Conservation (phyloP, 1,140 invertebrate species). For the Drosophila gunungcola region DNA sequence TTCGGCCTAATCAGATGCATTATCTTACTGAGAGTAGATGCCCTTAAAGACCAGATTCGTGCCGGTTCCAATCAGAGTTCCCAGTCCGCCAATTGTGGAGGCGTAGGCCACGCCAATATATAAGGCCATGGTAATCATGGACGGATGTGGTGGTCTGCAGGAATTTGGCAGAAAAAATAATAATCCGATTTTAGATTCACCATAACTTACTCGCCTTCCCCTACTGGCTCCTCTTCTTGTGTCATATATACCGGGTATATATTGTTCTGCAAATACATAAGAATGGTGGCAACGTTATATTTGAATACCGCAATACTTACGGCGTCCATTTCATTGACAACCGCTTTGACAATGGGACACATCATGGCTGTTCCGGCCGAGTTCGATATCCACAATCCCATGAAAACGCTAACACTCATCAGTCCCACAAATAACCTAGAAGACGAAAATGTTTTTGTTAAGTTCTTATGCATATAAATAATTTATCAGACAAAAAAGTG, state of each 20-base stretch:
- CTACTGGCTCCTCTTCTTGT: constrained; percentile 43
- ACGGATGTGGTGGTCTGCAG: constrained; percentile 85
- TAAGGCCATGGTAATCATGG: constrained; percentile 88
- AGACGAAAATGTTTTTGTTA: neutral
- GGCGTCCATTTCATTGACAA: constrained; percentile 88
- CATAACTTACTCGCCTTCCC: constrained; percentile 56
- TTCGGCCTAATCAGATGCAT: neutral
- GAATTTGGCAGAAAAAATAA: neutral
- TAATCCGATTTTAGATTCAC: neutral
- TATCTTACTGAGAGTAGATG: constrained; percentile 87
- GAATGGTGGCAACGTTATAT: neutral
- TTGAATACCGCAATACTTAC: constrained; percentile 76
- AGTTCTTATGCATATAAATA: no score
- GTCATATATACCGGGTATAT: constrained; percentile 54
- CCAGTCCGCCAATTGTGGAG: constrained; percentile 91
- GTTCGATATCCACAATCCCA: constrained; percentile 94
- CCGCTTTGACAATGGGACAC: constrained; percentile 92
- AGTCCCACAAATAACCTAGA: constrained; percentile 89
- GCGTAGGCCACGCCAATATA: constrained; percentile 92
- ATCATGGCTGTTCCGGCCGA: constrained; percentile 93
- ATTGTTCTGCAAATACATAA: constrained; percentile 29
- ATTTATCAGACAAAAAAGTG: no score
- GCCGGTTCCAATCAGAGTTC: constrained; percentile 93
- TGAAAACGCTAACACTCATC: constrained; percentile 89
- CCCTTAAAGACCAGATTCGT: constrained; percentile 95